Evolutionary conservation across 2,888 invertebrate genomes (phyloP), one percentile per base, ranked within the genome.

Genomic region (Erebia epiphron): DNA sequence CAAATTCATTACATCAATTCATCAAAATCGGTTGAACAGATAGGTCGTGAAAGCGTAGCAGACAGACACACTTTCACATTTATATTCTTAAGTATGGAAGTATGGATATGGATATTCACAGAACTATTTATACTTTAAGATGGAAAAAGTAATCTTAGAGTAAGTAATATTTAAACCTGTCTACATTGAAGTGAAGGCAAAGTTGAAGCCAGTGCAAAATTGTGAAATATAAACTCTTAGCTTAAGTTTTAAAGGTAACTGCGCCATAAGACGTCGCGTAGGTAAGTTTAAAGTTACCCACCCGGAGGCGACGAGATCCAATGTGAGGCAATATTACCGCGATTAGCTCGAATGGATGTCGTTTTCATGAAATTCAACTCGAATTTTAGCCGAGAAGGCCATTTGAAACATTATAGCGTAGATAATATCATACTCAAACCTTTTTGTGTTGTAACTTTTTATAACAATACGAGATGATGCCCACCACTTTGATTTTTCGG

Each of bases 271-370:
- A n/a, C 60, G 60, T n/a, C 35, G 35, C 7, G 35, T 35, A 35
- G 35, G 35, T 13, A 11, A 46, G 62, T 49, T 49, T 21, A 46
- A 41, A 60, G 60, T 43, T 16, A 41, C 60, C 14, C 18, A 16
- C 35, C n/a, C 18, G 43, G 5, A 7, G 26, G 56, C 56, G 26
- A 10, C 56, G 41, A 21, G 43, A 18, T 61, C 61, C 43, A 11
- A 61, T 46, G 61, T 46, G 18, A 61, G 61, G 43, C 43, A 9
- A 62, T 62, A 62, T 21, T 49, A 62, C 62, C 62, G 21, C 62
- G 62, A 62, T 62, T 62, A 62, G 46, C 62, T 21, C 18, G 62
- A 62, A 62, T 49, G 49, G 49, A 49, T 62, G 62, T 21, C 62
- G 49, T 62, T 60, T 60, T 58, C 61, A 62, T 49, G 62, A 62